These are phyloP conservation scores for Ridgeia piscesae DNA, from an alignment of 1,140 invertebrate species.

Conservation along the genomic window DNA sequence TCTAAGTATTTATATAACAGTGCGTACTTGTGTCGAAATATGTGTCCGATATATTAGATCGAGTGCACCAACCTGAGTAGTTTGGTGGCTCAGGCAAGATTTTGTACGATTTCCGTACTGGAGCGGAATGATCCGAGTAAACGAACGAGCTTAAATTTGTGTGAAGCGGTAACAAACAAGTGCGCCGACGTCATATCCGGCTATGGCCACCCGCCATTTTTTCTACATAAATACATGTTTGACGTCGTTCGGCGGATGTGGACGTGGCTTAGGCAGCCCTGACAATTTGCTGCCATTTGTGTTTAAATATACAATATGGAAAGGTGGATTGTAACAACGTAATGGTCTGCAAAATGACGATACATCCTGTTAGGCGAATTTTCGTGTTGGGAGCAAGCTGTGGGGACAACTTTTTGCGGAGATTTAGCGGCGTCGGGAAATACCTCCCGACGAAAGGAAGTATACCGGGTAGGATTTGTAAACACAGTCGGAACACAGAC, in stretches of 20 bases:
- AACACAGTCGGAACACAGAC: background rate
- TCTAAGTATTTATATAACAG: too few relatives aligned
- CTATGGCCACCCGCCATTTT: background rate
- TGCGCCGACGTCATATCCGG: background rate
- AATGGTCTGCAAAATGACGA: background rate
- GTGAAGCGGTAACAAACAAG: background rate
- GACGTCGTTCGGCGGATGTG: background rate
- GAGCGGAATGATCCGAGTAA: background rate
- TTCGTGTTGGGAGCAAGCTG: background rate
- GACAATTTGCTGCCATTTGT: background rate
- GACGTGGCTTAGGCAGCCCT: background rate
- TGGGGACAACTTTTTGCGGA: background rate
- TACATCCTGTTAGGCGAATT: background rate
- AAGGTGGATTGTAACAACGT: background rate
- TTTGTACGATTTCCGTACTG: too few relatives aligned
- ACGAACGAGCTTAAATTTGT: background rate
- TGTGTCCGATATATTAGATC: too few relatives aligned
- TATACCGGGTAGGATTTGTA: background rate
- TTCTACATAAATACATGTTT: conserved; percentile 2
- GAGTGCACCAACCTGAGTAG: too few relatives aligned
- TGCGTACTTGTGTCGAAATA: too few relatives aligned
- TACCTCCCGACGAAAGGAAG: background rate
- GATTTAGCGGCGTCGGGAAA: background rate
- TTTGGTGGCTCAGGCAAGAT: too few relatives aligned
- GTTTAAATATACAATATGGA: background rate